A percentile compares a stretch with the other conserved stretches of the same genome.
Evolutionary conservation across 2,797 vertebrate genomes (phyloP).

Genomic region (Sarcoramphus papa): DNA sequence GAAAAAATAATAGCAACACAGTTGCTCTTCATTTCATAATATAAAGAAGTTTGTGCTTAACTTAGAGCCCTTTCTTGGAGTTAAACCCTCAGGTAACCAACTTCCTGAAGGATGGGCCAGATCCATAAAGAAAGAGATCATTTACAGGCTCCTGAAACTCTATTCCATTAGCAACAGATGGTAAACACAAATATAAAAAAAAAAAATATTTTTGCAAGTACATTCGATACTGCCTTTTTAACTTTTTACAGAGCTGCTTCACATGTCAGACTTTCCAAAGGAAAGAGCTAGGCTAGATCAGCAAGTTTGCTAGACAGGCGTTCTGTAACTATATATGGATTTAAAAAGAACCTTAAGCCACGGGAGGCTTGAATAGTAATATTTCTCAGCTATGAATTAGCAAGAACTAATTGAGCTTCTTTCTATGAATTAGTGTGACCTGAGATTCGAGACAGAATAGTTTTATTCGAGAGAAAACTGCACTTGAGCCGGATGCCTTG

Average conservation of each 20-base stretch:
- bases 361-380: background rate
- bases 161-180: background rate
- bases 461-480: background rate
- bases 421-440: background rate
- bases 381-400: background rate
- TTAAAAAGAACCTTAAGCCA: background rate
- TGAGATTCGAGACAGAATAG: background rate
- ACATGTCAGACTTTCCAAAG: slow-evolving; percentile 6
- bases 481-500: background rate
- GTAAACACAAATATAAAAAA: background rate
- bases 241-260: background rate
- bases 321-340: background rate
- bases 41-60: background rate
- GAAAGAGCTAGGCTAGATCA: background rate
- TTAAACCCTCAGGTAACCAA: background rate
- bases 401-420: background rate
- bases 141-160: background rate
- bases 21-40: background rate
- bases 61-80: background rate
- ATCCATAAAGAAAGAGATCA: background rate
- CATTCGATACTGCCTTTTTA: background rate
- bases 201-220: background rate
- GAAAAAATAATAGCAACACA: background rate
- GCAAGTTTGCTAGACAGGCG: background rate
- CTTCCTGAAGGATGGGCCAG: background rate